Base-by-base conservation (phyloP, 2,888 invertebrate genomes). In the Phania funesta region DNA sequence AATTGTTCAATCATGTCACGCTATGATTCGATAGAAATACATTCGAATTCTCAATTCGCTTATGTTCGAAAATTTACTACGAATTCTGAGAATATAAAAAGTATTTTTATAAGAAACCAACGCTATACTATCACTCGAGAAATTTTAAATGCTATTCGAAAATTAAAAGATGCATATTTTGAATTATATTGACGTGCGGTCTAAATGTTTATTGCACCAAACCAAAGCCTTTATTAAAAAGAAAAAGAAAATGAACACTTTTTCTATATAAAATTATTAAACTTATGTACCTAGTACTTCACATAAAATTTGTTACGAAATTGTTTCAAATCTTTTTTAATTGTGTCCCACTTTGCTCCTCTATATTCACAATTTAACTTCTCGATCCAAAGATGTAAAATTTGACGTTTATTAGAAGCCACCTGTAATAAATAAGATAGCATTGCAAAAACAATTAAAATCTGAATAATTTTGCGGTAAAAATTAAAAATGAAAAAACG, bases 221-320 rank as follows among this genome's bases (percentile, higher is more conserved):
- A 58, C 38, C 70, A 26, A 75, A 74, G 38, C 41, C 71, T 84
- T 84, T 84, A 83, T 84, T 83, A 78, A 77, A 74, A 80, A 62
- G 38, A 67, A 74, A 80, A 80, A 52, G 75, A 52, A 82, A 68
- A 38, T 13, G 35, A 38, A n/a, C 11, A 50, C 44, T 16, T 38
- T 60, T 41, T 77, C 44, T 50, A 3, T 62, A 62, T 22, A 35
- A 38, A 68, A 77, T 67, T 64, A n/a, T 32, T 46, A 0, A 50
- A 22, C 48, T 48, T 48, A 41, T 35, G 48, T 56, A n/a, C n/a
- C n/a, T n/a, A 7, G 48, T 16, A 29, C 2, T 68, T 67, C 5
- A 44, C 50, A 44, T 44, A 13, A 35, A 64, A 56, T 70, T 77
- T 56, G 11, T 56, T 32, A 41, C 7, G 9, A 38, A 70, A 64